phyloP scores from a whole-genome alignment of 2,113 vertebrate genomes.

The Thermophis baileyi region DNA sequence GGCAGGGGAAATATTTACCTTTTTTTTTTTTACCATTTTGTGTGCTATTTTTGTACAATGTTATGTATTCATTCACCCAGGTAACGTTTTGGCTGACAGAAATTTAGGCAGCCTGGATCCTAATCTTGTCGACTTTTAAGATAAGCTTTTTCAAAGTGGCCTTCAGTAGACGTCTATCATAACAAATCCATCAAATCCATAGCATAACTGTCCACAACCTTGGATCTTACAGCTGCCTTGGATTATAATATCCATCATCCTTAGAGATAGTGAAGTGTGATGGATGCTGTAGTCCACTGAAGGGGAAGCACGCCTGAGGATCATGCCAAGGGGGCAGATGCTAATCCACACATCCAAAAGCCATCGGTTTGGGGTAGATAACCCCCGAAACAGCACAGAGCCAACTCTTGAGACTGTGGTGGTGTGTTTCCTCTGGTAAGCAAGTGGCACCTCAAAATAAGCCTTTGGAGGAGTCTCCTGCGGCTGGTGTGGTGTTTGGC shows the following conservation, averaged over 20 bases:
- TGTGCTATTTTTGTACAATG: neutral
- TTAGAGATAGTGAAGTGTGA: neutral
- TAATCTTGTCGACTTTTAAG: neutral
- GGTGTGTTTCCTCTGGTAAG: no score
- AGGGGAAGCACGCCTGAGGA: neutral
- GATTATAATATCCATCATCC: neutral
- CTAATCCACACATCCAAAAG: neutral
- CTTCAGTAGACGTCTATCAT: neutral
- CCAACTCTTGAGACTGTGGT: neutral
- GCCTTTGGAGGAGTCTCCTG: neutral
- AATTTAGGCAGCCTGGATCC: neutral
- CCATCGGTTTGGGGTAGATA: neutral
- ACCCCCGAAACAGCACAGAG: neutral
- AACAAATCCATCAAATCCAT: neutral
- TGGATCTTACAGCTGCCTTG: neutral
- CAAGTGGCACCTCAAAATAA: neutral
- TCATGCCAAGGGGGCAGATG: neutral
- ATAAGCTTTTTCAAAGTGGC: neutral
- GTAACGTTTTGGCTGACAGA: neutral
- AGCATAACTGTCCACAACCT: neutral
- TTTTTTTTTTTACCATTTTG: neutral
- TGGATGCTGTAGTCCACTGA: neutral
- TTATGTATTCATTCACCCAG: neutral
- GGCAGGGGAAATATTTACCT: neutral
- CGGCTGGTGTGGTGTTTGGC: neutral